phyloP scores from a whole-genome alignment of 1,140 invertebrate species.

The Armadillidium nasatum region DNA sequence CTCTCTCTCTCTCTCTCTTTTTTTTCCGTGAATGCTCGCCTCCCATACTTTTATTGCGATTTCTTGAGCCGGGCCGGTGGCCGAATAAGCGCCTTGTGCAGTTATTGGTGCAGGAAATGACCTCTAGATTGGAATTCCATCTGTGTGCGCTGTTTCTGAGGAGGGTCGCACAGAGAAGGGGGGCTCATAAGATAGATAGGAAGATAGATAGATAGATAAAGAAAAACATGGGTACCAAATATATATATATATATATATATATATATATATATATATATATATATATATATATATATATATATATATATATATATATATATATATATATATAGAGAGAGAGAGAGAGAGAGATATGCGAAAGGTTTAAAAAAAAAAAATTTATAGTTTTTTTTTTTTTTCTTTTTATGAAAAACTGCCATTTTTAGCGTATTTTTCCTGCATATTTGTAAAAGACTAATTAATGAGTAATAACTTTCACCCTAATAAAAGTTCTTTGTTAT shows the following conservation, averaged over 20 bases:
- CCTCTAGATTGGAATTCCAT: constrained; percentile 44
- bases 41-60: constrained; percentile 5
- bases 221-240: no score
- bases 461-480: no score
- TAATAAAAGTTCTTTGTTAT: no score
- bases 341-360: no score
- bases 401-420: no score
- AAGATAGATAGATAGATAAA: not conserved
- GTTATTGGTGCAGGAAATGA: constrained; percentile 44
- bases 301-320: not conserved
- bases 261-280: not conserved
- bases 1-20: not conserved
- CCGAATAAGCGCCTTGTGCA: constrained; percentile 26
- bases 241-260: no score
- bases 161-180: not conserved
- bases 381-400: no score
- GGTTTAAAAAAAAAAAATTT: no score
- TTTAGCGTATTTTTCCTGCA: no score
- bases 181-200: not conserved
- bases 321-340: not conserved
- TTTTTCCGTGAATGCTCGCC: not conserved
- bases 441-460: no score
- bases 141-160: constrained; percentile 19
- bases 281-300: not conserved
- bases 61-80: constrained; percentile 16